phyloP scores from a whole-genome alignment of 2,797 vertebrate genomes.

The Tapirus indicus region DNA sequence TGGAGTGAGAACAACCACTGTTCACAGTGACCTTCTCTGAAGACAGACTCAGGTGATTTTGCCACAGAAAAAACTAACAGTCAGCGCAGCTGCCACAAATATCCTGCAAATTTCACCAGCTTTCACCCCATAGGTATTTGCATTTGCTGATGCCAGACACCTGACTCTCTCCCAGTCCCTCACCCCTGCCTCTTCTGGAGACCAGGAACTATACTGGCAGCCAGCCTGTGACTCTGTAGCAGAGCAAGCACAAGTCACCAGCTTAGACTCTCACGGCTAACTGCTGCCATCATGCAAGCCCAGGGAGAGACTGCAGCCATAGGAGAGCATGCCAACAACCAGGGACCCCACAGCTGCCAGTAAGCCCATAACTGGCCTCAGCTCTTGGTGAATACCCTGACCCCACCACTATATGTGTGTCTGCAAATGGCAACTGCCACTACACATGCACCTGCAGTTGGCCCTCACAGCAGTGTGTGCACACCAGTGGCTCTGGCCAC shows the following conservation, averaged over 20 bases:
- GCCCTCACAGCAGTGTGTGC: background rate
- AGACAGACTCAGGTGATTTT: background rate
- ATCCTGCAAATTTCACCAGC: too few relatives aligned
- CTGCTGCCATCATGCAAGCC: background rate
- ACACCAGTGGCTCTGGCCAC: background rate
- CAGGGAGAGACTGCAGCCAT: background rate
- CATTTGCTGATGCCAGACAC: background rate
- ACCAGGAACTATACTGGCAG: background rate
- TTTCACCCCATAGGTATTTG: background rate
- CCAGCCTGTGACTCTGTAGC: background rate
- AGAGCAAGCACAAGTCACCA: background rate
- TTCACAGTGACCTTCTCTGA: background rate
- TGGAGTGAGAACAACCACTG: background rate
- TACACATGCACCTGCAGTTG: background rate
- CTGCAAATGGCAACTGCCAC: background rate
- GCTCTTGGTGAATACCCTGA: background rate
- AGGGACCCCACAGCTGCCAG: background rate
- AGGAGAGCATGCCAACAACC: background rate
- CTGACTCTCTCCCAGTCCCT: background rate
- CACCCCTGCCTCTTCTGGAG: background rate
- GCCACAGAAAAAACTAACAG: background rate
- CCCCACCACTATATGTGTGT: background rate
- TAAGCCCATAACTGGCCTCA: background rate
- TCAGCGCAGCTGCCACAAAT: too few relatives aligned
- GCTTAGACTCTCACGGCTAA: background rate